Percentiles rank a stretch among this genome's conserved stretches.
phyloP scores from a whole-genome alignment of 2,797 vertebrate genomes.

The Enteromius viviparus region DNA sequence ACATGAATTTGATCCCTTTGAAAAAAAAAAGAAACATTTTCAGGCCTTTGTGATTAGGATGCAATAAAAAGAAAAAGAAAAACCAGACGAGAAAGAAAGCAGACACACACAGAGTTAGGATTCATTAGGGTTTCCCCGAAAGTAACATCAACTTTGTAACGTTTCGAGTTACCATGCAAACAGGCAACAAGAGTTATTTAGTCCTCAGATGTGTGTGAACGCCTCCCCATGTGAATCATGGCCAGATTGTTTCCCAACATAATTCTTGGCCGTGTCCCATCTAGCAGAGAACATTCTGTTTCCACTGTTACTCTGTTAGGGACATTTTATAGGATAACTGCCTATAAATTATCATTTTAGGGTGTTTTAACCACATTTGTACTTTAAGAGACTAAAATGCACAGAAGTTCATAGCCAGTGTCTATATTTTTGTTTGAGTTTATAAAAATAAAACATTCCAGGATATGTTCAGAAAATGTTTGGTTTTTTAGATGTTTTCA shows the following conservation, averaged over 20 bases:
- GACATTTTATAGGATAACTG: not conserved
- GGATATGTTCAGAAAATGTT: not conserved
- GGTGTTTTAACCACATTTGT: not conserved
- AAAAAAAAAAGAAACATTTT: not conserved
- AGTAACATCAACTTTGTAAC: not conserved
- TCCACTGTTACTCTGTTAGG: slow-evolving; percentile 6
- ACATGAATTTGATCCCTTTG: not conserved
- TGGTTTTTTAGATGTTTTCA: not conserved
- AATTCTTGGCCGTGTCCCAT: slow-evolving; percentile 14
- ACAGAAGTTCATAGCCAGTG: not conserved
- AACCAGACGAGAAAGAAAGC: not conserved
- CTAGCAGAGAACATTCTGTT: slow-evolving; percentile 40
- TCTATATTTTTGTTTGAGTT: not conserved
- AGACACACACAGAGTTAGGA: not conserved
- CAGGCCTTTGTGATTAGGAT: slow-evolving; percentile 4
- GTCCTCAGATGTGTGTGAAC: slow-evolving; percentile 4
- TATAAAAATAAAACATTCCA: slow-evolving; percentile 19
- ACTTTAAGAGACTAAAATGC: not conserved
- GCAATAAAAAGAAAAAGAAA: not conserved
- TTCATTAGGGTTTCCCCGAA: slow-evolving; percentile 3
- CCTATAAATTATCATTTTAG: not conserved
- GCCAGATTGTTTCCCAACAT: slow-evolving; percentile 45
- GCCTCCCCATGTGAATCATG: slow-evolving; percentile 12
- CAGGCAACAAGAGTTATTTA: slow-evolving; percentile 4
- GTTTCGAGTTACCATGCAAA: not conserved